phyloP scores from a whole-genome alignment of 1,140 invertebrate genomes.

The Drosophila ananassae region DNA sequence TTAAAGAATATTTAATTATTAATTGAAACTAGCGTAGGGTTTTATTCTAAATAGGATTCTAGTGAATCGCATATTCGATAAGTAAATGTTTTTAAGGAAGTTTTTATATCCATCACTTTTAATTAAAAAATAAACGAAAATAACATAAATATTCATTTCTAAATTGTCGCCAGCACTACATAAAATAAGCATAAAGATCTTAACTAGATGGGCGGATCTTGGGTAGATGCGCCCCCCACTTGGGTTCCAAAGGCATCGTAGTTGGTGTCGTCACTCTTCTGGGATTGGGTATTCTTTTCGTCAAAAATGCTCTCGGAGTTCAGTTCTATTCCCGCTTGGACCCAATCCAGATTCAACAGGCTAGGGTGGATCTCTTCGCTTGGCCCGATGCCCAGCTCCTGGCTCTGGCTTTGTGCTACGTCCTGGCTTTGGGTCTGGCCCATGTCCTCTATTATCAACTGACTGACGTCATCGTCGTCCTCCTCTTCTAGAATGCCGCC shows the following conservation, averaged over 20 bases:
- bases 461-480: too few species aligned
- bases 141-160: neutral
- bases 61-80: conserved; percentile 6
- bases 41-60: conserved; percentile 30
- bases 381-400: neutral
- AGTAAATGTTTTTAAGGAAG: conserved; percentile 43
- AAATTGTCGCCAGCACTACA: too few species aligned
- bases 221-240: conserved; percentile 48
- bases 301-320: conserved; percentile 46
- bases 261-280: conserved; percentile 12
- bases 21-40: conserved; percentile 1
- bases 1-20: conserved; percentile 3
- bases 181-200: neutral
- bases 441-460: neutral
- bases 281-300: neutral
- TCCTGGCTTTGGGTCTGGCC: neutral
- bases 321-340: neutral
- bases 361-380: neutral
- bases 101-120: conserved; percentile 51
- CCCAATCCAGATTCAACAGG: too few species aligned
- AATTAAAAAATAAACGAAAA: neutral
- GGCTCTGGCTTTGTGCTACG: neutral
- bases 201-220: neutral
- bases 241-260: conserved; percentile 51
- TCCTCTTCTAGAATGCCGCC: too few species aligned